phyloP scores from a whole-genome alignment of 2,888 invertebrate species.

The Toxonevra muliebris region DNA sequence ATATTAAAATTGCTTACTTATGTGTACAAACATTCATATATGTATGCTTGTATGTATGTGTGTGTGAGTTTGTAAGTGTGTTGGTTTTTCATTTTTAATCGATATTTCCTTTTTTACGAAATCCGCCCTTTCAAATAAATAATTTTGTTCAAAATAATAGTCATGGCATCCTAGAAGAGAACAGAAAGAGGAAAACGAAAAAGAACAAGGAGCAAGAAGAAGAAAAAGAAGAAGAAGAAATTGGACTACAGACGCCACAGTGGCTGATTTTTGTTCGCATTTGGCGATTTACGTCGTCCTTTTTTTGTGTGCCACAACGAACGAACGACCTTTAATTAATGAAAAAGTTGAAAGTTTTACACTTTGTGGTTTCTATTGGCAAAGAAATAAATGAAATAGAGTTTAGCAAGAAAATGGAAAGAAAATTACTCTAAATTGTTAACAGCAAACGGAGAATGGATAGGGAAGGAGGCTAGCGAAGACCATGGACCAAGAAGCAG shows the following conservation, averaged over 20 bases:
- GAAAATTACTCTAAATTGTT: background rate
- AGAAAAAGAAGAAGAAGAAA: constrained; percentile 3
- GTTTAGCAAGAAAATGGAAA: background rate
- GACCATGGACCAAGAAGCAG: background rate
- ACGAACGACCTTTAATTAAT: constrained; percentile 27
- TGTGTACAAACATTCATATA: too few species aligned
- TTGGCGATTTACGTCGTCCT: background rate
- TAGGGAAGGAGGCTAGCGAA: background rate
- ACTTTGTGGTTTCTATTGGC: constrained; percentile 14
- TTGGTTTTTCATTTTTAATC: constrained; percentile 19
- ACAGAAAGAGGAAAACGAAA: background rate
- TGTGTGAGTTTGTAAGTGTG: too few species aligned
- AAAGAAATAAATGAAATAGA: constrained; percentile 6
- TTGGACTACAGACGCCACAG: background rate
- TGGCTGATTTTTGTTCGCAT: background rate
- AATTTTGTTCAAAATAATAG: constrained; percentile 13
- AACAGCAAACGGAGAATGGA: background rate
- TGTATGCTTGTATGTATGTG: too few species aligned
- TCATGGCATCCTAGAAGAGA: background rate
- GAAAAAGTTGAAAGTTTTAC: constrained; percentile 25
- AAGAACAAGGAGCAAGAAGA: background rate
- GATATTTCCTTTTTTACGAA: constrained; percentile 8
- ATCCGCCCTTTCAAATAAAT: background rate
- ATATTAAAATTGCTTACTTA: too few species aligned
- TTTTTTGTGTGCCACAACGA: constrained; percentile 5